Conservation (phyloP, 2,113 vertebrate species). For the Steatornis caripensis region DNA sequence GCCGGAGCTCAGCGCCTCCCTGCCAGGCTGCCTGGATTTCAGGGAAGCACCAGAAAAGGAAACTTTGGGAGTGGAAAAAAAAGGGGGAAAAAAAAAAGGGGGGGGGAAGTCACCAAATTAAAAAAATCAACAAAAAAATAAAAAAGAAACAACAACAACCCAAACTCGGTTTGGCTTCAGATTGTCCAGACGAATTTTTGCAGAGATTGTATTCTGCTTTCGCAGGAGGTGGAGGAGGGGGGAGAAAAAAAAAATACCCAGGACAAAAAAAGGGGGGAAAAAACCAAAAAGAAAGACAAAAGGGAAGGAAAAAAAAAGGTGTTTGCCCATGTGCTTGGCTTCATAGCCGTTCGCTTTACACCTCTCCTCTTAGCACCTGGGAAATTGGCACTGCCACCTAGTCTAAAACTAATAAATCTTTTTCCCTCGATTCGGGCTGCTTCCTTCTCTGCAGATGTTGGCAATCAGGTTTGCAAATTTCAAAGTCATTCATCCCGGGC, state of each 20-base stretch:
- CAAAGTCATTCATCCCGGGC: slow-evolving; percentile 54
- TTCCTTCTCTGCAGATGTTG: slow-evolving; percentile 48
- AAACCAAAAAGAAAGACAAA: neutral
- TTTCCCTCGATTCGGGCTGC: slow-evolving; percentile 15
- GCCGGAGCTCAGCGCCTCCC: neutral
- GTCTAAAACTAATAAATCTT: slow-evolving; percentile 67
- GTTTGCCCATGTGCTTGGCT: slow-evolving; percentile 60
- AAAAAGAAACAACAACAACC: neutral
- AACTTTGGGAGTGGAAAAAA: neutral
- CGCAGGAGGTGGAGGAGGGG: neutral
- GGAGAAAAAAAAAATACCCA: neutral
- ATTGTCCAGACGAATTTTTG: neutral
- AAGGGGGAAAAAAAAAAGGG: neutral
- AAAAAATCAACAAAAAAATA: neutral
- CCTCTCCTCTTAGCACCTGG: slow-evolving; percentile 61
- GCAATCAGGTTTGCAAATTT: slow-evolving; percentile 59
- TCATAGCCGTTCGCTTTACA: slow-evolving; percentile 31
- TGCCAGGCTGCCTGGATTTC: neutral
- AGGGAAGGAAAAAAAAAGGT: slow-evolving; percentile 4
- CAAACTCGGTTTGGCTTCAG: neutral
- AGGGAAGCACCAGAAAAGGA: neutral
- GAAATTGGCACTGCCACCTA: slow-evolving; percentile 67
- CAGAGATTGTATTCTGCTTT: neutral
- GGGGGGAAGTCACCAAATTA: neutral
- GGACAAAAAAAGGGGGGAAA: neutral